phyloP scores from a whole-genome alignment of 2,113 vertebrate species.

The Crotalus horridus region DNA sequence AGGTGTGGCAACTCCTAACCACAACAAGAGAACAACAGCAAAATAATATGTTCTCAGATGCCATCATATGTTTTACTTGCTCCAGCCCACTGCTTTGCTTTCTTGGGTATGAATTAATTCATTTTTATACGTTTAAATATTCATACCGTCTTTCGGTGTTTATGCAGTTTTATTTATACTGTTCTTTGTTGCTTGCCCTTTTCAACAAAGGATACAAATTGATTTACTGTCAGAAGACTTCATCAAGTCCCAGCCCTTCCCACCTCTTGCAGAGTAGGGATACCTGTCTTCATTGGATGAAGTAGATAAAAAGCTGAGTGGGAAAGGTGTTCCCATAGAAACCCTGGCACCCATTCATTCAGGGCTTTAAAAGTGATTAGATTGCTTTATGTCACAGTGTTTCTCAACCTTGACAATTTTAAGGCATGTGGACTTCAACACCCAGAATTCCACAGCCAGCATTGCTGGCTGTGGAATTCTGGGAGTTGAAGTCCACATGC shows the following conservation, averaged over 20 bases:
- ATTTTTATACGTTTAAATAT: not conserved
- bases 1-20: not conserved
- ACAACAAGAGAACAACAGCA: not conserved
- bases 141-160: not conserved
- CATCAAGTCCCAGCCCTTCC: not conserved
- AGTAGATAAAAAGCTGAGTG: not conserved
- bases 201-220: not conserved
- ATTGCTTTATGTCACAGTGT: not conserved
- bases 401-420: too few species aligned
- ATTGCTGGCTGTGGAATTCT: too few species aligned
- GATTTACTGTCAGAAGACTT: not conserved
- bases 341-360: not conserved
- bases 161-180: not conserved
- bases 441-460: too few species aligned
- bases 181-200: not conserved
- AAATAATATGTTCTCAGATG: not conserved
- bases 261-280: not conserved
- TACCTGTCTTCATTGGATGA: not conserved
- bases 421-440: too few species aligned
- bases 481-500: too few species aligned
- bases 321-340: not conserved
- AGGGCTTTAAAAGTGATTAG: not conserved
- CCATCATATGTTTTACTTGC: not conserved
- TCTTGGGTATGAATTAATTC: not conserved
- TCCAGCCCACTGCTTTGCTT: not conserved